These are phyloP conservation scores for Drosophila cognata DNA, from an alignment of 2,888 invertebrate species.

Conservation along the genomic window DNA sequence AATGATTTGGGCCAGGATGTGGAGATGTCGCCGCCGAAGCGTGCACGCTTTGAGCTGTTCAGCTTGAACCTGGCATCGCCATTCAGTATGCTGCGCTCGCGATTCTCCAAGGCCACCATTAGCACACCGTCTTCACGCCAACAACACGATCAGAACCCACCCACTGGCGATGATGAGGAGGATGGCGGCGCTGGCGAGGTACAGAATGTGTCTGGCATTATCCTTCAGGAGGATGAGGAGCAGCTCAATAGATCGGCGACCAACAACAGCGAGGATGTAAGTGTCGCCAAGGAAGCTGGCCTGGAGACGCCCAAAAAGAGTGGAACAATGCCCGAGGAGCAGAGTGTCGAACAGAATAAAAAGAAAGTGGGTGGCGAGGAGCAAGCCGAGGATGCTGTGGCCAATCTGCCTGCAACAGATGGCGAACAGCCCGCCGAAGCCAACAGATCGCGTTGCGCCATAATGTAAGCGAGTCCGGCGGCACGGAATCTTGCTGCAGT, in stretches of 20 bases:
- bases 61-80: slow-evolving; percentile 80
- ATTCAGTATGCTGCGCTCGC: slow-evolving; percentile 80
- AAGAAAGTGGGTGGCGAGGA: slow-evolving; percentile 22
- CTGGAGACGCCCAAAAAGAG: slow-evolving; percentile 62
- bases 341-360: slow-evolving; percentile 18
- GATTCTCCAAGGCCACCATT: slow-evolving; percentile 80
- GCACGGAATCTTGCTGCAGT: neutral
- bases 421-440: slow-evolving; percentile 35
- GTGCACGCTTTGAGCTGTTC: slow-evolving; percentile 82
- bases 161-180: slow-evolving; percentile 66
- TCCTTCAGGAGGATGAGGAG: slow-evolving; percentile 73
- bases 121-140: slow-evolving; percentile 78
- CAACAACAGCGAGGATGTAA: slow-evolving; percentile 52
- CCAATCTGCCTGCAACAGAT: slow-evolving; percentile 27
- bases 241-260: slow-evolving; percentile 52
- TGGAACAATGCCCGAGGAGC: slow-evolving; percentile 27
- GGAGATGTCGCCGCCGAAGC: slow-evolving; percentile 82
- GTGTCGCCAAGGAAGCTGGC: slow-evolving; percentile 65
- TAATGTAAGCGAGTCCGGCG: slow-evolving; percentile 50
- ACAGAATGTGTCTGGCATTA: slow-evolving; percentile 80
- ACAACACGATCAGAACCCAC: slow-evolving; percentile 50
- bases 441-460: slow-evolving; percentile 62
- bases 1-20: slow-evolving; percentile 76
- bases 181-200: slow-evolving; percentile 71
- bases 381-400: slow-evolving; percentile 40